Base-by-base conservation (phyloP, 2,888 invertebrate genomes). In the Myopa testacea region DNA sequence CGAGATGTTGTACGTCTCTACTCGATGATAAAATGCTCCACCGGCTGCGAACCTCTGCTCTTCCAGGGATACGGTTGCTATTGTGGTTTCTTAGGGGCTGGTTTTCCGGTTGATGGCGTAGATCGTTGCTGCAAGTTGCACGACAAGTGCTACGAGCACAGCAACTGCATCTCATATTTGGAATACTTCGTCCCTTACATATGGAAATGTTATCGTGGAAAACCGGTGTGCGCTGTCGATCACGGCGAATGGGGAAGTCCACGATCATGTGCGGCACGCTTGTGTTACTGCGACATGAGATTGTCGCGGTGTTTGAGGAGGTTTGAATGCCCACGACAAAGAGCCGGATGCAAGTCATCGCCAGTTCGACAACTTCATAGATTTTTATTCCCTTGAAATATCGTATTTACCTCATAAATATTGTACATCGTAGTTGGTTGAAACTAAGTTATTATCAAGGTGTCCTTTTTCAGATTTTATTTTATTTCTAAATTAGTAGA, bases 61-160 rank as follows among this genome's bases (percentile, higher is more conserved):
- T 96, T 94, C 87, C 96, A 96, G 87, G 96, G 96, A 12, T 96
- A 97, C 84, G 96, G 96, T 4, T 97, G 96, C 87, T 97, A 95
- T 87, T 97, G 96, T 85, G 96, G 97, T 4, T 95, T 96, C 86
- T 91, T 95, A 3, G 96, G 96, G 0, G 93, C 94, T 0, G 96
- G 96, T 10, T 90, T 92, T 80, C 92, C 95, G 1, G 93, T 94
- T 50, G 96, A 96, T 88, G 94, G 94, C 37, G 95, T 96, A 80
- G 96, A 84, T 84, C 81, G 94, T 83, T 97, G 96, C 88, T 96
- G 96, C 86, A 93, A 94, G 84, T 91, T 93, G 86, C 97, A 97
- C 88, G 96, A 97, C 89, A 92, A 93, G 89, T 97, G 97, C 87
- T 97, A 97, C 88, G 93, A 94, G 82, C 91, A 92, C 76, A 93